These are phyloP conservation scores for Athrips mouffetella DNA, from an alignment of 2,888 invertebrate species.

Conservation along the genomic window DNA sequence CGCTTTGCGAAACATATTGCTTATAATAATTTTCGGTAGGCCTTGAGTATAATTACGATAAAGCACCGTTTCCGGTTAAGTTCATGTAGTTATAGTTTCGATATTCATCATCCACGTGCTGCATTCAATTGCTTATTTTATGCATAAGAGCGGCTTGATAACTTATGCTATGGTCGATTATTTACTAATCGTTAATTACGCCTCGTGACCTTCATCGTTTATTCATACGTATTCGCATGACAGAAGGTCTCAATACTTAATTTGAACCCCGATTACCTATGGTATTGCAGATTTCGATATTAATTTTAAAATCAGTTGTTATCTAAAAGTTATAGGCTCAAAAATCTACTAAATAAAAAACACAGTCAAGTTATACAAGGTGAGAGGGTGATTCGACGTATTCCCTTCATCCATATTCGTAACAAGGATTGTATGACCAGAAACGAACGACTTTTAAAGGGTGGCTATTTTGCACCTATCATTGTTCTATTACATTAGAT, in stretches of 20 bases:
- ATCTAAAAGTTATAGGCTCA: no score
- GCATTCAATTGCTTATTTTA: not conserved
- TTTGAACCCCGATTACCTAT: no score
- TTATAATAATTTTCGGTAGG: not conserved
- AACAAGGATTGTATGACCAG: no score
- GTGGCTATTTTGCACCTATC: no score
- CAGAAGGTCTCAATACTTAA: not conserved
- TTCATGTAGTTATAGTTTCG: not conserved
- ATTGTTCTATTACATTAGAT: no score
- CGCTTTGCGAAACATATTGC: not conserved
- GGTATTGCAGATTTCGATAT: no score
- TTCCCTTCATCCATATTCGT: no score
- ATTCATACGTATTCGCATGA: conserved; percentile 7
- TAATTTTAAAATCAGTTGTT: no score
- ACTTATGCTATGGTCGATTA: not conserved
- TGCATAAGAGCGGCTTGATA: not conserved
- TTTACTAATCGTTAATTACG: not conserved
- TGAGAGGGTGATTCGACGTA: no score
- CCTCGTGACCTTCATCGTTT: conserved; percentile 3
- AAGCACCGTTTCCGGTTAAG: not conserved
- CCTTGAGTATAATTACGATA: not conserved
- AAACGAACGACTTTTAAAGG: no score
- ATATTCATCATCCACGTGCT: not conserved
- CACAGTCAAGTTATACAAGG: no score
- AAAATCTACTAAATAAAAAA: no score